phyloP scores from a whole-genome alignment of 2,797 vertebrate genomes.

The Taeniopygia guttata region DNA sequence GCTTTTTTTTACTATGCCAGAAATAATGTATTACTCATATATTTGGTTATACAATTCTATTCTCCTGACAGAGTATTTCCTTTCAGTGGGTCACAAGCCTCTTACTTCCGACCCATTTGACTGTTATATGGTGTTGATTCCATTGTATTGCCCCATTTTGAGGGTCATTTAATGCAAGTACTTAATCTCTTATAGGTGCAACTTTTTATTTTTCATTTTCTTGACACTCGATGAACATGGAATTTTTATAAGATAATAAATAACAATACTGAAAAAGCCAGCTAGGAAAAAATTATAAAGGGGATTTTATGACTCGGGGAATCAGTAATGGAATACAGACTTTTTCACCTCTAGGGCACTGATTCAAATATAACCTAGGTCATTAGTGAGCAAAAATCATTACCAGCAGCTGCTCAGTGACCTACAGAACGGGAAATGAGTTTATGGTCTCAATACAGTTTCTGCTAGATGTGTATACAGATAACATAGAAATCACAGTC shows the following conservation, averaged over 20 bases:
- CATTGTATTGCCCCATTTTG: not conserved
- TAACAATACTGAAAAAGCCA: slow-evolving; percentile 10
- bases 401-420: slow-evolving; percentile 63
- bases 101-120: not conserved
- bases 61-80: slow-evolving; percentile 3
- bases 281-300: not conserved
- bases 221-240: not conserved
- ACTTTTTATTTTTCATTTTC: not conserved
- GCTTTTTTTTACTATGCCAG: not conserved
- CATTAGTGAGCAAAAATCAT: slow-evolving; percentile 69
- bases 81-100: not conserved
- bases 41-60: not conserved
- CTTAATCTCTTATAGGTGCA: not conserved
- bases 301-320: slow-evolving; percentile 48
- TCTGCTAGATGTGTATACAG: not conserved
- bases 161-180: not conserved
- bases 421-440: slow-evolving; percentile 51
- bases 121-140: not conserved
- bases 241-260: slow-evolving; percentile 45
- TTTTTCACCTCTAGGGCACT: slow-evolving; percentile 60
- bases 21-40: not conserved
- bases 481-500: slow-evolving; percentile 1
- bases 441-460: slow-evolving; percentile 12
- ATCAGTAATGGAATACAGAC: slow-evolving; percentile 57
- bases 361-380: slow-evolving; percentile 64